A percentile compares a stretch with the other conserved stretches of the same genome.
phyloP scores from a whole-genome alignment of 1,140 invertebrate species.

The Yoshiicerus persimilis region DNA sequence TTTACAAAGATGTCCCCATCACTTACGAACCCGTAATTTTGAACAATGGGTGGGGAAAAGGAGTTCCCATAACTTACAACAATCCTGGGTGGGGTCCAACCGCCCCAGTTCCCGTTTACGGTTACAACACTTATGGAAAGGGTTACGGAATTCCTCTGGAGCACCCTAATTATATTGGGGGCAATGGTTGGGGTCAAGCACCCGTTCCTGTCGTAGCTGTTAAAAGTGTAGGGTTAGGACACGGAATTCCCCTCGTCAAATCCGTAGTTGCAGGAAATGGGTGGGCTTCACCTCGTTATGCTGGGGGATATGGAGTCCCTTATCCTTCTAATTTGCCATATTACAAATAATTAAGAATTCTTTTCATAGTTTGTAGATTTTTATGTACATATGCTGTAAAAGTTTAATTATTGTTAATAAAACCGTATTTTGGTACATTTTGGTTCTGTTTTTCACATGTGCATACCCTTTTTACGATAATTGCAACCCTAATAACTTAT shows the following conservation, averaged over 20 bases:
- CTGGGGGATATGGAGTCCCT: not conserved
- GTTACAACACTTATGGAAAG: not conserved
- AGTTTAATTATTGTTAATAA: too few relatives aligned
- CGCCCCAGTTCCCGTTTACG: not conserved
- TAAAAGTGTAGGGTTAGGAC: not conserved
- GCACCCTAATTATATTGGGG: too few relatives aligned
- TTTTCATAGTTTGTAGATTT: too few relatives aligned
- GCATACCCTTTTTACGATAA: too few relatives aligned
- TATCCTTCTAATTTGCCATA: too few relatives aligned
- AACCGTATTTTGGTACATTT: too few relatives aligned
- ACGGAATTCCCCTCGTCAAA: not conserved
- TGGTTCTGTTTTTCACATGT: too few relatives aligned
- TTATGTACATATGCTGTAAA: too few relatives aligned
- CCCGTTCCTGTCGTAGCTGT: not conserved
- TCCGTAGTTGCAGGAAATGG: not conserved
- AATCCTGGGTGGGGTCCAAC: not conserved
- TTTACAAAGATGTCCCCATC: not conserved
- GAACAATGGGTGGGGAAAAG: not conserved
- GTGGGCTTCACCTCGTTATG: not conserved
- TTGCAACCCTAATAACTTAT: too few relatives aligned
- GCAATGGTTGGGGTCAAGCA: not conserved
- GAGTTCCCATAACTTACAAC: not conserved
- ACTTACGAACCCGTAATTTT: not conserved
- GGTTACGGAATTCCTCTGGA: not conserved
- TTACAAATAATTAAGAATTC: too few relatives aligned